These are phyloP conservation scores for Actinopyga echinites DNA, from an alignment of 53 echinoderm and acorn worm genomes.

Conservation along the genomic window DNA sequence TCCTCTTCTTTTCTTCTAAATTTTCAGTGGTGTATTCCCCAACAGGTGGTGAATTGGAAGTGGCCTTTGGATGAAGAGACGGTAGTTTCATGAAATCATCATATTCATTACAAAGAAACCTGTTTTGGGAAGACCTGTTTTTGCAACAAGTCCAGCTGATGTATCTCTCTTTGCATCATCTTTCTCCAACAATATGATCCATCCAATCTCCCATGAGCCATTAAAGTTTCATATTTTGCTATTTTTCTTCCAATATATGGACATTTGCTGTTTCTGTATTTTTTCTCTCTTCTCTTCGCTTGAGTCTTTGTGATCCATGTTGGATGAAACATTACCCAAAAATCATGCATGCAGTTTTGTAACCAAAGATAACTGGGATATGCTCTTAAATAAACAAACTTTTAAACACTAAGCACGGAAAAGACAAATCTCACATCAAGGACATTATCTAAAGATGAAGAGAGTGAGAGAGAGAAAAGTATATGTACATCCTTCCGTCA, in stretches of 20 bases:
- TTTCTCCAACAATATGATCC: slow-evolving; percentile 15
- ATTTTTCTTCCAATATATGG: slow-evolving; percentile 30
- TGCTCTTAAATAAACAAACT: slow-evolving; percentile 40
- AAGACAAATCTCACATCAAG: slow-evolving; percentile 36
- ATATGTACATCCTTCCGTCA: slow-evolving; percentile 22
- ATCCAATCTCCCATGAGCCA: slow-evolving; percentile 39
- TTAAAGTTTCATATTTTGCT: slow-evolving; percentile 48
- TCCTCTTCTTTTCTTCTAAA: no score
- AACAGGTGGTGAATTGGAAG: no score
- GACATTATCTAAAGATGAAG: slow-evolving; percentile 34
- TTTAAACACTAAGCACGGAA: slow-evolving; percentile 31
- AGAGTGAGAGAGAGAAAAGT: slow-evolving; percentile 17
- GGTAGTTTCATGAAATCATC: no score
- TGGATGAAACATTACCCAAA: slow-evolving; percentile 35
- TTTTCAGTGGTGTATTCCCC: no score
- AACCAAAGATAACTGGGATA: slow-evolving; percentile 44
- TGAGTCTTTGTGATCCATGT: slow-evolving; percentile 4
- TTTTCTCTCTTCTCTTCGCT: neutral
- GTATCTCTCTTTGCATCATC: neutral
- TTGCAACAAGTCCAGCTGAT: slow-evolving; percentile 14
- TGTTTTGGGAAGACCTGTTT: slow-evolving; percentile 11
- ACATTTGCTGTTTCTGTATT: slow-evolving; percentile 13
- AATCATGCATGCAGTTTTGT: slow-evolving; percentile 53
- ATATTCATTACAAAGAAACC: no score
- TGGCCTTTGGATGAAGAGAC: no score